phyloP scores from a whole-genome alignment of 2,888 invertebrate species.

The Thera britannica region DNA sequence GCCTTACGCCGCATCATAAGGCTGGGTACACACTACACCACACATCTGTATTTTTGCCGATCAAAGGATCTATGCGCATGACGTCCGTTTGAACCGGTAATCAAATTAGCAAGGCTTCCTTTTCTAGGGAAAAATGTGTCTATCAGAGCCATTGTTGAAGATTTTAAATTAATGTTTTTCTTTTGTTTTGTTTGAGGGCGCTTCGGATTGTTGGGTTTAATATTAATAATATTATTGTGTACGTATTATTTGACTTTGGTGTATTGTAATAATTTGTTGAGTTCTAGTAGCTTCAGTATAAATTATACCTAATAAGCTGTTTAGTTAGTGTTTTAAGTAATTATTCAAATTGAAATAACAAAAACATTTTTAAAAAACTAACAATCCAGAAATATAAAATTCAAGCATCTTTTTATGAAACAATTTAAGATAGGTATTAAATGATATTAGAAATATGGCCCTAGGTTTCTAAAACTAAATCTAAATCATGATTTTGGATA shows the following conservation, averaged over 20 bases:
- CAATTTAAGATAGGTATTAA: too few species aligned
- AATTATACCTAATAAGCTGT: too few species aligned
- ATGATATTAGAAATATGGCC: too few species aligned
- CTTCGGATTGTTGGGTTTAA: conserved; percentile 18
- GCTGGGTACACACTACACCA: conserved; percentile 63
- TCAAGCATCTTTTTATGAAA: too few species aligned
- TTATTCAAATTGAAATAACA: too few species aligned
- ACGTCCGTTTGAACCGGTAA: conserved; percentile 84
- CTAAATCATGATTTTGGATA: background rate
- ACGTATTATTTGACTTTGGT: too few species aligned
- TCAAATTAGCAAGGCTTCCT: conserved; percentile 84
- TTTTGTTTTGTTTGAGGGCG: conserved; percentile 24
- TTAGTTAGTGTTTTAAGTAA: too few species aligned
- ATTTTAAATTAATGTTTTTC: conserved; percentile 45
- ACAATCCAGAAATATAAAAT: too few species aligned
- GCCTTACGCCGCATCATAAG: conserved; percentile 47
- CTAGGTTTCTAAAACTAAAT: too few species aligned
- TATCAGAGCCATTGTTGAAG: conserved; percentile 61
- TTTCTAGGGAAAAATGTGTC: conserved; percentile 84
- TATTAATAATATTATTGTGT: background rate
- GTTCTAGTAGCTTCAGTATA: too few species aligned
- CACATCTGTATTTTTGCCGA: conserved; percentile 83
- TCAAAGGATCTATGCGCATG: conserved; percentile 79
- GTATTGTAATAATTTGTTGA: too few species aligned
- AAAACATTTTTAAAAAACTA: too few species aligned